Conservation (phyloP, 2,113 vertebrate genomes). For the Prietella phreatophila region DNA sequence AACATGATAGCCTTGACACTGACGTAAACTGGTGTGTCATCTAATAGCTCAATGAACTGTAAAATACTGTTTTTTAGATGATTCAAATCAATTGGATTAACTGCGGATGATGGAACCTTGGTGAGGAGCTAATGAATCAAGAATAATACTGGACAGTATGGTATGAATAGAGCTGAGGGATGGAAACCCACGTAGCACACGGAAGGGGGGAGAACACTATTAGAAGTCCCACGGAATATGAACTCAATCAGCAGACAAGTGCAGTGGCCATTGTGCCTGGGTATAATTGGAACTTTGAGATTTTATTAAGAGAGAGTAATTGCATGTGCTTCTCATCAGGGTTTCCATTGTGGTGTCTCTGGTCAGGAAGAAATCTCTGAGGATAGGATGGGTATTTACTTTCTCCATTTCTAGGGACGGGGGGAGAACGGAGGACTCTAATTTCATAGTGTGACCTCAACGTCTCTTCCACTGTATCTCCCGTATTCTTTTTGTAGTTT, state of each 20-base stretch:
- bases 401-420: slow-evolving; percentile 58
- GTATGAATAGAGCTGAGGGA: slow-evolving; percentile 25
- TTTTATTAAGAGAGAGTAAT: slow-evolving; percentile 81
- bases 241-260: slow-evolving; percentile 75
- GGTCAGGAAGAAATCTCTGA: slow-evolving; percentile 69
- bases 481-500: background rate
- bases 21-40: background rate
- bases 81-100: slow-evolving; percentile 2
- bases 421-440: background rate
- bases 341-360: slow-evolving; percentile 69
- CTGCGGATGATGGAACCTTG: slow-evolving; percentile 35
- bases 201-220: slow-evolving; percentile 57
- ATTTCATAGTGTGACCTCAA: slow-evolving; percentile 55
- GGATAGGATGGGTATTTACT: slow-evolving; percentile 70
- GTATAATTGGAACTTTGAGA: slow-evolving; percentile 78
- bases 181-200: slow-evolving; percentile 22
- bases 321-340: slow-evolving; percentile 76
- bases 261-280: slow-evolving; percentile 69
- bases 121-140: slow-evolving; percentile 14
- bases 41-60: background rate
- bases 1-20: background rate
- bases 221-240: slow-evolving; percentile 66
- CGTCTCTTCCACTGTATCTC: slow-evolving; percentile 45
- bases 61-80: slow-evolving; percentile 9
- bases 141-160: slow-evolving; percentile 31